These are phyloP conservation scores for Tetragnatha versicolor DNA, from an alignment of 1,140 invertebrate species.

Conservation along the genomic window DNA sequence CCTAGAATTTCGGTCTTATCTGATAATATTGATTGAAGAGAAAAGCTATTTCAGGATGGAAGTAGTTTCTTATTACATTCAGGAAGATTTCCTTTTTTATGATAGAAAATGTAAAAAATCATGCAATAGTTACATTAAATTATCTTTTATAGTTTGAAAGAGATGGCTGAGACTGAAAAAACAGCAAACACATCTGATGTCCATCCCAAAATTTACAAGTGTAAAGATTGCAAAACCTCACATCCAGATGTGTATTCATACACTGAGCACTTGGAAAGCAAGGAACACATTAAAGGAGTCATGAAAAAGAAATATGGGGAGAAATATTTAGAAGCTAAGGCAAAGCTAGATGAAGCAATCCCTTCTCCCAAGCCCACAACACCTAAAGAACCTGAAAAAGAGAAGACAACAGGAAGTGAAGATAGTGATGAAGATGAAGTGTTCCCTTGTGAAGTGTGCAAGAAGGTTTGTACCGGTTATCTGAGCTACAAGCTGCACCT, in stretches of 20 bases:
- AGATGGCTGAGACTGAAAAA: too few species aligned
- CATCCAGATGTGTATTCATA: background rate
- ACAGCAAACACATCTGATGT: too few species aligned
- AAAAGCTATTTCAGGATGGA: too few species aligned
- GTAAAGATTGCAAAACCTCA: constrained; percentile 4
- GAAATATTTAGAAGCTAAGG: constrained; percentile 24
- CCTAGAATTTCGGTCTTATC: too few species aligned
- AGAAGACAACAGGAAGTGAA: background rate
- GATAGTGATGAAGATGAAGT: constrained; percentile 8
- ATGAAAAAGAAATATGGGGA: constrained; percentile 26
- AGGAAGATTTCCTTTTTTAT: too few species aligned
- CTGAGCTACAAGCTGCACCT: background rate
- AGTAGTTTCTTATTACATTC: too few species aligned
- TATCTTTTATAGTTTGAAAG: too few species aligned
- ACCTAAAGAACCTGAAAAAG: background rate
- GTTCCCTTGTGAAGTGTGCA: constrained; percentile 1
- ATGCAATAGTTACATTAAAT: too few species aligned
- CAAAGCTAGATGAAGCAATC: background rate
- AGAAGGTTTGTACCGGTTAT: constrained; percentile 19
- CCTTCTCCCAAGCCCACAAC: background rate
- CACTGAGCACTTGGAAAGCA: constrained; percentile 19
- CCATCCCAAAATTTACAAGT: too few species aligned
- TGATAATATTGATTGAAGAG: too few species aligned
- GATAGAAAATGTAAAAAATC: too few species aligned
- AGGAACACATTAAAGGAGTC: constrained; percentile 5